These are phyloP conservation scores for Rhadina sibilatrix DNA, from an alignment of 2,113 vertebrate genomes.

Conservation along the genomic window DNA sequence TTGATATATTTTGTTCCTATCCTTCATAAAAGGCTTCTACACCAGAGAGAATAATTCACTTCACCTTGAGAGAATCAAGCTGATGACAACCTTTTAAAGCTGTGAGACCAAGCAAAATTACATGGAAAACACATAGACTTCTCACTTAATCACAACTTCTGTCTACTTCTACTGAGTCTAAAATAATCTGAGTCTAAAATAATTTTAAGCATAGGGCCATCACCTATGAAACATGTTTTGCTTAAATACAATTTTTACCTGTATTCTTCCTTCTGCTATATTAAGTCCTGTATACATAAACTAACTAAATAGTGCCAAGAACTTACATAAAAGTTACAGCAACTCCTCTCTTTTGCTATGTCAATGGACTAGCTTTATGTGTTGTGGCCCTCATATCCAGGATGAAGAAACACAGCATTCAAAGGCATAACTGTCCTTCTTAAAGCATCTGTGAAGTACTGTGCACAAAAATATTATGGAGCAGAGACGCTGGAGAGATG, in stretches of 20 bases:
- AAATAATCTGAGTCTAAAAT: neutral
- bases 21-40: neutral
- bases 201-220: neutral
- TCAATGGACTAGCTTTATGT: neutral
- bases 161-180: neutral
- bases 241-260: neutral
- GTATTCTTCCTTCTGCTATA: neutral
- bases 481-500: neutral
- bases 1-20: neutral
- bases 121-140: neutral
- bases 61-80: neutral
- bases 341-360: neutral
- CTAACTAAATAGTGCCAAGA: neutral
- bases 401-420: neutral
- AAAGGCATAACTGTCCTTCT: neutral
- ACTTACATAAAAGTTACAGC: neutral
- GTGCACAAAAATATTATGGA: neutral
- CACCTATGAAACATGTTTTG: neutral
- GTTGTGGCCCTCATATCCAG: neutral
- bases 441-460: neutral
- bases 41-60: neutral
- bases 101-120: neutral
- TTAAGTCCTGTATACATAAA: neutral
- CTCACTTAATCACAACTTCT: neutral
- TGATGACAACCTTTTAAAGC: neutral